These are phyloP conservation scores for Oenanthe oenanthe DNA, from an alignment of 2,113 vertebrate species.

Conservation along the genomic window DNA sequence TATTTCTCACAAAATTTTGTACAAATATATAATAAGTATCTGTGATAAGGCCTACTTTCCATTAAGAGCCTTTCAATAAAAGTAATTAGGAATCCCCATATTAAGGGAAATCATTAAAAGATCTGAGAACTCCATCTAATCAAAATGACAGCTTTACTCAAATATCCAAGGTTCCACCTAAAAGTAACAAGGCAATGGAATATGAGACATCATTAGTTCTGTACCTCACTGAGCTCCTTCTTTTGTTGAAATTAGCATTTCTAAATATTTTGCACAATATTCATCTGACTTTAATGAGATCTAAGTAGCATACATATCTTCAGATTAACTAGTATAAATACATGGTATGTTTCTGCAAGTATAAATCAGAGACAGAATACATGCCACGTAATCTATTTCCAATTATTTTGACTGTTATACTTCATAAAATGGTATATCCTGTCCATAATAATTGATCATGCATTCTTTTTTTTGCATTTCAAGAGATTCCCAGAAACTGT, in stretches of 20 bases:
- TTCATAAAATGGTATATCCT: background rate
- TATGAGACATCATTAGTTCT: background rate
- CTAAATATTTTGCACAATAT: background rate
- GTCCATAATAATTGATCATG: background rate
- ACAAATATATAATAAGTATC: background rate
- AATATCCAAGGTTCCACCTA: background rate
- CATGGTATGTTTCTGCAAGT: background rate
- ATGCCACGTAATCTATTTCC: background rate
- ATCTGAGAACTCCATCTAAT: background rate
- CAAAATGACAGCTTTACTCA: background rate
- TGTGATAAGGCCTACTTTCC: background rate
- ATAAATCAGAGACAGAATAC: background rate
- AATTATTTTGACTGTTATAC: background rate
- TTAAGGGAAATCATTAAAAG: background rate
- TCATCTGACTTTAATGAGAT: background rate
- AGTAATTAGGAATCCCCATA: background rate
- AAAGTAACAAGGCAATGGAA: background rate
- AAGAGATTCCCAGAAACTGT: background rate
- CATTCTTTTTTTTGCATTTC: background rate
- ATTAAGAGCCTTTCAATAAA: background rate
- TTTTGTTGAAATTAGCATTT: background rate
- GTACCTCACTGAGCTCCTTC: background rate
- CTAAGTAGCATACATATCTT: background rate
- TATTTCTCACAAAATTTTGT: background rate
- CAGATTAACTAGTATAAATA: background rate